Conservation (phyloP, 2,888 invertebrate species). For the Brassicogethes aeneus region DNA sequence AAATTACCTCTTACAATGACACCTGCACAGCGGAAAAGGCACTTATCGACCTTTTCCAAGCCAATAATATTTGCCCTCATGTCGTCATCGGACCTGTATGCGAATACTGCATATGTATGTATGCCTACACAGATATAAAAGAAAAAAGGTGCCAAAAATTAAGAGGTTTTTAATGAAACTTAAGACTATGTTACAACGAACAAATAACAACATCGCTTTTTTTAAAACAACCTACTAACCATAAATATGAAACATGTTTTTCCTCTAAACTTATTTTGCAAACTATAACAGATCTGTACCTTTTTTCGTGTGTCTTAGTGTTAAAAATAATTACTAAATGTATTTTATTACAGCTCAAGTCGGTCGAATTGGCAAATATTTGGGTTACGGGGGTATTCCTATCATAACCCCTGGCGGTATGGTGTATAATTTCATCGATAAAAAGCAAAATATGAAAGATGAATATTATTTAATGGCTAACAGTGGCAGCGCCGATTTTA, state of each 20-base stretch:
- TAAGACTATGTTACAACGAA: no score
- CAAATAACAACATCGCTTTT: no score
- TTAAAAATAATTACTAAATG: no score
- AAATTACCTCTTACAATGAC: slow-evolving; percentile 59
- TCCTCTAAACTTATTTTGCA: no score
- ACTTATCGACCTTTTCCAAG: slow-evolving; percentile 62
- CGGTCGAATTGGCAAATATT: slow-evolving; percentile 68
- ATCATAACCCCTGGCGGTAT: slow-evolving; percentile 75
- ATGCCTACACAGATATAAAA: no score
- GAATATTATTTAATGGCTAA: slow-evolving; percentile 75
- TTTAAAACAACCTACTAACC: no score
- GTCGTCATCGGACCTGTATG: slow-evolving; percentile 75
- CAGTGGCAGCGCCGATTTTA: slow-evolving; percentile 63
- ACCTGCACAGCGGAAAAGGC: slow-evolving; percentile 66
- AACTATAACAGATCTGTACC: no score
- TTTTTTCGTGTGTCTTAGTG: no score
- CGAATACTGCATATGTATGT: slow-evolving; percentile 72
- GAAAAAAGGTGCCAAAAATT: no score
- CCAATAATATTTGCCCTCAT: slow-evolving; percentile 58
- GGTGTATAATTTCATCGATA: slow-evolving; percentile 65
- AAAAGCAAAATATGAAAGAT: slow-evolving; percentile 58
- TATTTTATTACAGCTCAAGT: slow-evolving; percentile 66
- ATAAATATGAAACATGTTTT: no score
- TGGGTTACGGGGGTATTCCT: slow-evolving; percentile 63
- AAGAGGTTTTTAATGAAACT: no score